A percentile compares a stretch with the other conserved stretches of the same genome.
Evolutionary conservation across 2,797 vertebrate genomes (phyloP).

Genomic region (Peromyscus eremicus): DNA sequence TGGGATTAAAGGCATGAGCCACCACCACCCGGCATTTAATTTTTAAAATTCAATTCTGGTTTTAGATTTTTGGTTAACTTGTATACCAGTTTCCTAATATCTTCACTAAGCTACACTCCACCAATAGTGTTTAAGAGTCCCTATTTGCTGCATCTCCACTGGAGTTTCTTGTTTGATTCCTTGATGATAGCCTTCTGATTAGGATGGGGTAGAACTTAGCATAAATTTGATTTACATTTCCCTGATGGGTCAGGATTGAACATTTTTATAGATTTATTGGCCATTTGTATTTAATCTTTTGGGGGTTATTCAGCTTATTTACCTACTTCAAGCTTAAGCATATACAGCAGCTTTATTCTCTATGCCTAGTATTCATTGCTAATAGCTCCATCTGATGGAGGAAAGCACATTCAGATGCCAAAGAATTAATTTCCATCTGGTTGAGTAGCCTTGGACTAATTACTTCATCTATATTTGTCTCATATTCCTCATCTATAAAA

Average conservation of each 20-base stretch:
- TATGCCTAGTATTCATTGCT: not conserved
- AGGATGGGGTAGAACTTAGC: not conserved
- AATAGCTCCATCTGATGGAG: not conserved
- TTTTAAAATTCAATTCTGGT: not conserved
- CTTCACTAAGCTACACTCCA: not conserved
- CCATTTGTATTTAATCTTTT: not conserved
- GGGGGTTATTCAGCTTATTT: not conserved
- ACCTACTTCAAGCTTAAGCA: not conserved
- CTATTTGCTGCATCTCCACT: not conserved
- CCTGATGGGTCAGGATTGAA: not conserved
- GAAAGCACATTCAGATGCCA: not conserved
- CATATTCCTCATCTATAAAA: slow-evolving; percentile 1
- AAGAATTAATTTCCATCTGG: not conserved
- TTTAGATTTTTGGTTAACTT: not conserved
- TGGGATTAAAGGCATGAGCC: too few relatives aligned
- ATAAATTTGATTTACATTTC: not conserved
- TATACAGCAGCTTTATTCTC: not conserved
- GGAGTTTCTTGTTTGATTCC: not conserved
- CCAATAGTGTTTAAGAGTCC: not conserved
- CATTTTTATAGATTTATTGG: not conserved
- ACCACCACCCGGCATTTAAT: too few relatives aligned
- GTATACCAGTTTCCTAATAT: not conserved
- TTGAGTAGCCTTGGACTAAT: not conserved
- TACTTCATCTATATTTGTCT: slow-evolving; percentile 15
- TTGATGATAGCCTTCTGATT: not conserved